phyloP scores from a whole-genome alignment of 2,113 vertebrate genomes.

The Piprites chloris region DNA sequence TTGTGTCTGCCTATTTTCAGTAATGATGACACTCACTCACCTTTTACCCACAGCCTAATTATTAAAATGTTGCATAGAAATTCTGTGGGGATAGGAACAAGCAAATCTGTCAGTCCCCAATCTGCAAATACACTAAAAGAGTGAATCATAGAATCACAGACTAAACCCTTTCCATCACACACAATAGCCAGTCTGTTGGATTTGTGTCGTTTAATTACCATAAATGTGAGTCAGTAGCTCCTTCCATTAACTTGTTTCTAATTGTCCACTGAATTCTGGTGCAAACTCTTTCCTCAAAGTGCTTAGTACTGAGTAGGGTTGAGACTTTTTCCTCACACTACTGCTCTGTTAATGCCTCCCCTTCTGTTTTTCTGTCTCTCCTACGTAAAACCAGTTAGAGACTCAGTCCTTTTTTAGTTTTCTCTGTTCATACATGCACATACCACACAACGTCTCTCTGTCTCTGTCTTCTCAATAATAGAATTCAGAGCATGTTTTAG shows the following conservation, averaged over 20 bases:
- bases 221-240: not conserved
- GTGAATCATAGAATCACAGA: not conserved
- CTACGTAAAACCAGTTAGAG: not conserved
- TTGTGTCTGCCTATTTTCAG: not conserved
- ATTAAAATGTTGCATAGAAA: not conserved
- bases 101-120: not conserved
- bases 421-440: accelerated
- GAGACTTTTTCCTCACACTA: not conserved
- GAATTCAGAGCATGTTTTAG: not conserved
- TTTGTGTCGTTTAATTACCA: not conserved
- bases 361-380: not conserved
- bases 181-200: not conserved
- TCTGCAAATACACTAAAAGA: not conserved
- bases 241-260: not conserved
- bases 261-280: not conserved
- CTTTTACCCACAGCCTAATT: not conserved
- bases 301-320: not conserved
- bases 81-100: not conserved
- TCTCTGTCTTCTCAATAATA: not conserved
- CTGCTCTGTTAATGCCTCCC: not conserved
- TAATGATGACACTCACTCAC: not conserved
- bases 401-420: not conserved
- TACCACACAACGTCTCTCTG: not conserved
- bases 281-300: not conserved
- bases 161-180: not conserved